Conservation (phyloP, 1,140 invertebrate genomes). For the Drosophila dunni region DNA sequence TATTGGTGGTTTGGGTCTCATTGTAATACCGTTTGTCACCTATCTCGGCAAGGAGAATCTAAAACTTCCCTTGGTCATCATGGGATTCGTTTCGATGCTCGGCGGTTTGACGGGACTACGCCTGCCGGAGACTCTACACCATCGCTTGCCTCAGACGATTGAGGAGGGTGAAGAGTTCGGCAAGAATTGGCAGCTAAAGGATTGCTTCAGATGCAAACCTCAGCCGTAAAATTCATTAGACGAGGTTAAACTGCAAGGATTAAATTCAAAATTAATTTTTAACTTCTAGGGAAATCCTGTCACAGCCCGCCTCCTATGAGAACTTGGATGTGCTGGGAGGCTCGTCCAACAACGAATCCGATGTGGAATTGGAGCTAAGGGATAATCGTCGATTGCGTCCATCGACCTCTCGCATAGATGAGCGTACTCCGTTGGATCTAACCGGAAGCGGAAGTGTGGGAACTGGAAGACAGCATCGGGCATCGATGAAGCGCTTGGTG, state of each 20-base stretch:
- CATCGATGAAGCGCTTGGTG: slow-evolving; percentile 88
- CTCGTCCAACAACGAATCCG: slow-evolving; percentile 77
- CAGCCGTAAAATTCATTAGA: slow-evolving; percentile 85
- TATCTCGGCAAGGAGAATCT: slow-evolving; percentile 94
- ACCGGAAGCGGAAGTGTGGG: slow-evolving; percentile 40
- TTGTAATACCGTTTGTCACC: slow-evolving; percentile 95
- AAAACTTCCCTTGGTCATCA: slow-evolving; percentile 91
- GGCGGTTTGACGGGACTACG: slow-evolving; percentile 91
- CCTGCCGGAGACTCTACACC: slow-evolving; percentile 92
- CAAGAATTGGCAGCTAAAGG: slow-evolving; percentile 91
- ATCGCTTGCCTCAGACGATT: slow-evolving; percentile 91
- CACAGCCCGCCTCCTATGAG: slow-evolving; percentile 86
- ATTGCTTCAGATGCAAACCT: slow-evolving; percentile 89
- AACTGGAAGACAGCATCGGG: slow-evolving; percentile 78
- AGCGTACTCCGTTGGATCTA: slow-evolving; percentile 84
- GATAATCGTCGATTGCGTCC: slow-evolving; percentile 47
- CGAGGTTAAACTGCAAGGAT: not conserved
- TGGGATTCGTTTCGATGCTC: slow-evolving; percentile 91
- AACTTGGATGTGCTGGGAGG: slow-evolving; percentile 87
- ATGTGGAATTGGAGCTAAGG: slow-evolving; percentile 68
- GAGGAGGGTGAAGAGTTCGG: slow-evolving; percentile 95
- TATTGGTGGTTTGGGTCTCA: slow-evolving; percentile 93
- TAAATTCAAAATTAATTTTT: slow-evolving; percentile 2
- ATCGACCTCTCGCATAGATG: slow-evolving; percentile 52
- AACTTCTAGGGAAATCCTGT: slow-evolving; percentile 50